Conservation (phyloP, 2,888 invertebrate genomes). For the Trissonchulus sp. region DNA sequence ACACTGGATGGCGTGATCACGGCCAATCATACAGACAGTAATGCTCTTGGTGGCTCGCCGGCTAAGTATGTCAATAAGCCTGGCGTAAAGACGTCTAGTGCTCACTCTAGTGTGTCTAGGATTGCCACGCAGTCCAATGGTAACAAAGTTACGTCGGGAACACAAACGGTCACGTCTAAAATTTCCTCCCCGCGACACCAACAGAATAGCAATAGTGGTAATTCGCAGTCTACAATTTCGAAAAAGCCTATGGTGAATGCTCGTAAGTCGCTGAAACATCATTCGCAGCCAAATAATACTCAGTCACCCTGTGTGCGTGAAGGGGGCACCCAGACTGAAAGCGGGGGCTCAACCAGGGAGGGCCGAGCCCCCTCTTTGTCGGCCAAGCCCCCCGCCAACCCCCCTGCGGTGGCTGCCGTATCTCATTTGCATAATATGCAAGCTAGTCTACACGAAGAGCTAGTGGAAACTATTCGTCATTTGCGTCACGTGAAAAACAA, state of each 20-base stretch:
- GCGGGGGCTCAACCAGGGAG: background rate
- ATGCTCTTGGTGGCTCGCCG: background rate
- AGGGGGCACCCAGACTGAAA: background rate
- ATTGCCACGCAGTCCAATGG: background rate
- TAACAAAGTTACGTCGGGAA: background rate
- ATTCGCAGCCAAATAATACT: too few relatives aligned
- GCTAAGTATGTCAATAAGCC: background rate
- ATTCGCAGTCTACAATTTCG: too few relatives aligned
- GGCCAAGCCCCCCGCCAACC: background rate
- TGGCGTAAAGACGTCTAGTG: background rate
- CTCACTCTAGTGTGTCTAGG: too few relatives aligned
- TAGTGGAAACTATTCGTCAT: conserved; percentile 12
- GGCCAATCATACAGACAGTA: background rate
- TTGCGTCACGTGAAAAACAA: background rate
- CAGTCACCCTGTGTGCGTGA: background rate
- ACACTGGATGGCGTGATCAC: too few relatives aligned
- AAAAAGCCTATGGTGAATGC: too few relatives aligned
- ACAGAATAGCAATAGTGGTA: too few relatives aligned
- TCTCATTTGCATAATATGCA: too few relatives aligned
- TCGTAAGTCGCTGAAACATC: background rate
- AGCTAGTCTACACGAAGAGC: conserved; percentile 17
- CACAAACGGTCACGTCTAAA: background rate
- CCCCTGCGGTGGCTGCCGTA: too few relatives aligned
- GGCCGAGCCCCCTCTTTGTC: background rate
- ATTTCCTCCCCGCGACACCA: background rate